phyloP scores from a whole-genome alignment of 1,140 invertebrate genomes.

The Drosophila parabipectinata region DNA sequence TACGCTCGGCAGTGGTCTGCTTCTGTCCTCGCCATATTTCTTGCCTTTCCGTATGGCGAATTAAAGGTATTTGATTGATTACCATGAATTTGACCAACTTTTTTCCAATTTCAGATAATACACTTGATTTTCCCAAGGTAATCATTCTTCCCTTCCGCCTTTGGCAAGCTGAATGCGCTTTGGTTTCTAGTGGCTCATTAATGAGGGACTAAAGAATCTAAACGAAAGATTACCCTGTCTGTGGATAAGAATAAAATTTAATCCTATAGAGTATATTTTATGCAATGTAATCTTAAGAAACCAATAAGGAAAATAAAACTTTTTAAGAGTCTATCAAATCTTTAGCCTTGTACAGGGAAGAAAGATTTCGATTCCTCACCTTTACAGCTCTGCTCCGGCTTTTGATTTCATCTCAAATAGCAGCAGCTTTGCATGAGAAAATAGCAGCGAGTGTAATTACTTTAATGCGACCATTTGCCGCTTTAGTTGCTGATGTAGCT shows the following conservation, averaged over 20 bases:
- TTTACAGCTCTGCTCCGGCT: neutral
- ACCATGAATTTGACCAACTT: conserved; percentile 14
- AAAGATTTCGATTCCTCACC: neutral
- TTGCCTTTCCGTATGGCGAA: conserved; percentile 6
- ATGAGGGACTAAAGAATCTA: neutral
- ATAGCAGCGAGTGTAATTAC: conserved; percentile 72
- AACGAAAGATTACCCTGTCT: neutral
- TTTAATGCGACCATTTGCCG: conserved; percentile 80
- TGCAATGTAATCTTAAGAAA: no score
- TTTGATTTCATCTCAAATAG: conserved; percentile 23
- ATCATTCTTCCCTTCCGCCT: conserved; percentile 19
- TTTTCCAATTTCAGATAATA: conserved; percentile 9
- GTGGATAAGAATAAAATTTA: neutral
- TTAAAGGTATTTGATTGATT: conserved; percentile 38
- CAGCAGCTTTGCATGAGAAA: conserved; percentile 31
- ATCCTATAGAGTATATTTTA: no score
- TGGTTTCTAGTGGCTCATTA: conserved; percentile 24
- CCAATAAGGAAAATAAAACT: neutral
- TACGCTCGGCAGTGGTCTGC: neutral
- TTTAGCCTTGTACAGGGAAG: neutral
- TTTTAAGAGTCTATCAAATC: neutral
- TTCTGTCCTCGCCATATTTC: conserved; percentile 4
- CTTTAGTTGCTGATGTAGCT: conserved; percentile 50
- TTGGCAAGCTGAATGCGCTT: conserved; percentile 9
- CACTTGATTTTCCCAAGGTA: conserved; percentile 5